These are phyloP conservation scores for Brachionus rubens DNA, from an alignment of 1,140 invertebrate genomes.

Conservation along the genomic window DNA sequence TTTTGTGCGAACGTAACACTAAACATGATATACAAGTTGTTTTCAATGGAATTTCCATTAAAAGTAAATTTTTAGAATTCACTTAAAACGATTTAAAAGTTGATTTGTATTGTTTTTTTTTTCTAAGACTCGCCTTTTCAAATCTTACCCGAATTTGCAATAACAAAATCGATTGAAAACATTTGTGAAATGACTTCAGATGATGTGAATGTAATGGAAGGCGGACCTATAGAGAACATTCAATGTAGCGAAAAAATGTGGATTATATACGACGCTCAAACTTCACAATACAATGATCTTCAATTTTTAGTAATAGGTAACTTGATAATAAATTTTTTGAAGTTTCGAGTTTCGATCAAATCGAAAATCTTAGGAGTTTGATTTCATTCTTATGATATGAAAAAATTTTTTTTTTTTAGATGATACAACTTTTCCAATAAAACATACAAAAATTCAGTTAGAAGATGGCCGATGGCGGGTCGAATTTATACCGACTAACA, in stretches of 20 bases:
- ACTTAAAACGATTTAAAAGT: not conserved
- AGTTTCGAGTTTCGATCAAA: not conserved
- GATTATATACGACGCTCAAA: not conserved
- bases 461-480: slow-evolving; percentile 36
- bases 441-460: slow-evolving; percentile 38
- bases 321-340: not conserved
- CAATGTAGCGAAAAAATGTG: slow-evolving; percentile 42
- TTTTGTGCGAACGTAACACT: not conserved
- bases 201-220: not conserved
- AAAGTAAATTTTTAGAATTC: not conserved
- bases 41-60: slow-evolving; percentile 36
- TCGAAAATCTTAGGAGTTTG: too few relatives aligned
- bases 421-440: slow-evolving; percentile 2
- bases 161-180: not conserved
- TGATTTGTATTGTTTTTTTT: not conserved
- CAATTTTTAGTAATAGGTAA: slow-evolving; percentile 23
- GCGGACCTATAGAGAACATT: slow-evolving; percentile 19
- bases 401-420: not conserved
- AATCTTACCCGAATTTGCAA: not conserved
- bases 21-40: slow-evolving; percentile 10
- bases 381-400: not conserved
- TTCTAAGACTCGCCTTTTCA: not conserved
- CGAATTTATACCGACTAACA: slow-evolving; percentile 23
- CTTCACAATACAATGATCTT: not conserved
- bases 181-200: not conserved